Conservation (phyloP, 2,888 invertebrate genomes). For the Molanna angustata region DNA sequence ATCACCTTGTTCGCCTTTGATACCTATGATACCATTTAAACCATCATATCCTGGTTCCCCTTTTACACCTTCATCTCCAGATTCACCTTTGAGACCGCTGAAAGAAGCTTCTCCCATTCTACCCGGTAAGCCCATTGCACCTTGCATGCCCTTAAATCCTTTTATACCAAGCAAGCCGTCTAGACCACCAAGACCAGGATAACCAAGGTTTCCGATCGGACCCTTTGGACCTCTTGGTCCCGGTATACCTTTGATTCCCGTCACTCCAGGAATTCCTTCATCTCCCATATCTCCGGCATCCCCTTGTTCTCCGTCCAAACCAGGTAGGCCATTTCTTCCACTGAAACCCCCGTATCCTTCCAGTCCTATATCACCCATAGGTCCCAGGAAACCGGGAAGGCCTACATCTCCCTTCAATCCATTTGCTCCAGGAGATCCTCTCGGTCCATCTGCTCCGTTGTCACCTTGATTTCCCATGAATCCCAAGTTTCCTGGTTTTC, state of each 20-base stretch:
- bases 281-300: constrained; percentile 53
- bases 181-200: constrained; percentile 19
- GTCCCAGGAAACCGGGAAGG: constrained; percentile 40
- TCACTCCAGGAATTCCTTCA: constrained; percentile 55
- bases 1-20: constrained; percentile 57
- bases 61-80: constrained; percentile 50
- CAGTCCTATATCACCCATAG: constrained; percentile 45
- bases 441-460: constrained; percentile 45
- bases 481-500: constrained; percentile 20
- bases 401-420: constrained; percentile 59
- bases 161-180: constrained; percentile 54
- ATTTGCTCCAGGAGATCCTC: constrained; percentile 47
- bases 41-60: constrained; percentile 56
- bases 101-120: constrained; percentile 59
- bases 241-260: constrained; percentile 49
- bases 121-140: constrained; percentile 54
- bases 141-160: constrained; percentile 54
- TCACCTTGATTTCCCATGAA: constrained; percentile 42
- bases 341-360: constrained; percentile 31
- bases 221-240: constrained; percentile 56
- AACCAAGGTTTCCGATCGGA: constrained; percentile 53
- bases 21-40: constrained; percentile 48
- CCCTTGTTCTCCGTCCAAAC: constrained; percentile 49
- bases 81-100: constrained; percentile 62
- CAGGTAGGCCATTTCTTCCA: constrained; percentile 48